These are phyloP conservation scores for Diorhabda sublineata DNA, from an alignment of 1,140 invertebrate species.

Conservation along the genomic window DNA sequence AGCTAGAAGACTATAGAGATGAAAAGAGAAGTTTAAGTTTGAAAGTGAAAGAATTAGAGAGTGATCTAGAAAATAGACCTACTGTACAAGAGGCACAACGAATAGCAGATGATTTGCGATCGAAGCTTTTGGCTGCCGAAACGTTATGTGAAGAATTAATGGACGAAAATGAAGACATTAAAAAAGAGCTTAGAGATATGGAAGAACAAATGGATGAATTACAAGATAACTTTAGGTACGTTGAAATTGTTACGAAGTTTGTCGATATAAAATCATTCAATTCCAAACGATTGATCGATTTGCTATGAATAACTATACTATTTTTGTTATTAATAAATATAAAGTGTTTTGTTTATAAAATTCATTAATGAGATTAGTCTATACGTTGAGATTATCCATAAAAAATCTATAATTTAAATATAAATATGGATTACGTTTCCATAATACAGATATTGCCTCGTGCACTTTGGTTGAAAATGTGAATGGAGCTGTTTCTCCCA, in stretches of 20 bases:
- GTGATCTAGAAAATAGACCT: conserved; percentile 57
- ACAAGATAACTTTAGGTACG: conserved; percentile 87
- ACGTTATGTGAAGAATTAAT: conserved; percentile 86
- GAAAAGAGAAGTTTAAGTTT: conserved; percentile 74
- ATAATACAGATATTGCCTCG: no score
- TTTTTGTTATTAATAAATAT: no score
- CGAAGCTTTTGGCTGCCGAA: conserved; percentile 81
- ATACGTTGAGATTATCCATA: no score
- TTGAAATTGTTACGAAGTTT: conserved; percentile 7
- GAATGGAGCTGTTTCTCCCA: no score
- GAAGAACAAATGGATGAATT: conserved; percentile 97
- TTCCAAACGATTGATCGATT: no score
- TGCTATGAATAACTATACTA: no score
- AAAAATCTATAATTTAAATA: no score
- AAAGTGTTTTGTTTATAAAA: no score
- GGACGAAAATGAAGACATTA: conserved; percentile 95
- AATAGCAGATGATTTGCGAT: conserved; percentile 64
- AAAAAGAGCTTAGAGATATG: conserved; percentile 87
- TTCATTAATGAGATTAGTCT: no score
- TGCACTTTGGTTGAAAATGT: no score
- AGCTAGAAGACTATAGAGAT: conserved; percentile 72
- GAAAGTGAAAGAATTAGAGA: conserved; percentile 68
- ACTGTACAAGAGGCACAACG: conserved; percentile 53
- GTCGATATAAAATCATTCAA: no score
- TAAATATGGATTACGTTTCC: no score